Evolutionary conservation across 2,888 invertebrate species (phyloP), one percentile per base, ranked within the genome.

Genomic region (Rhyacophila evoluta): DNA sequence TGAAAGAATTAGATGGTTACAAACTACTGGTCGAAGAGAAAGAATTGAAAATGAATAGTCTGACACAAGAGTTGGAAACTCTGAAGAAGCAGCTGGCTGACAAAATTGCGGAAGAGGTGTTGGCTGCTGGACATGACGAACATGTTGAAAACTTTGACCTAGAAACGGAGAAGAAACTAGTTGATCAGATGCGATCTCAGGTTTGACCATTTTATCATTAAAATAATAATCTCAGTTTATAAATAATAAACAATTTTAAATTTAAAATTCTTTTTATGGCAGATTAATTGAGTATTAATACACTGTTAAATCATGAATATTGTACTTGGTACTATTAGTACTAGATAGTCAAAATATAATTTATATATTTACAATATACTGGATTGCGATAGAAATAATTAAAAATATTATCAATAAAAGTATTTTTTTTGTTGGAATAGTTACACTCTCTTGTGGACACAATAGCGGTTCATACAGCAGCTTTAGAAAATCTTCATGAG

Each of bases 401-500:
- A n/a, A n/a, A n/a, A n/a, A n/a, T n/a, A n/a, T n/a, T n/a, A n/a
- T n/a, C n/a, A n/a, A n/a, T n/a, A n/a, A n/a, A n/a, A n/a, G n/a
- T n/a, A n/a, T n/a, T n/a, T n/a, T n/a, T n/a, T n/a, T n/a, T n/a
- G n/a, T n/a, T n/a, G n/a, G n/a, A n/a, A 85, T 19, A 93, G 88
- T 85, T 94, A 70, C 89, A 90, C 41, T 93, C 93, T 78, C 88
- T 96, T 83, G 94, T 94, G 83, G 89, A 87, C 73, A 91, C 91
- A 69, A 84, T 97, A 1, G 93, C 93, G 74, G 92, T 92, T 68
- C 92, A 94, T 85, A 94, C 94, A n/a, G 92, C 91, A 82, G 92
- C 92, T 71, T 85, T 96, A 81, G 96, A 97, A 87, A 90, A 92
- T 0, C 85, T 93, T 6, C 94, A 95, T 86, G 93, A 94, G 81